Conservation (phyloP, 2,888 invertebrate genomes). For the Watsonalla cultraria region DNA sequence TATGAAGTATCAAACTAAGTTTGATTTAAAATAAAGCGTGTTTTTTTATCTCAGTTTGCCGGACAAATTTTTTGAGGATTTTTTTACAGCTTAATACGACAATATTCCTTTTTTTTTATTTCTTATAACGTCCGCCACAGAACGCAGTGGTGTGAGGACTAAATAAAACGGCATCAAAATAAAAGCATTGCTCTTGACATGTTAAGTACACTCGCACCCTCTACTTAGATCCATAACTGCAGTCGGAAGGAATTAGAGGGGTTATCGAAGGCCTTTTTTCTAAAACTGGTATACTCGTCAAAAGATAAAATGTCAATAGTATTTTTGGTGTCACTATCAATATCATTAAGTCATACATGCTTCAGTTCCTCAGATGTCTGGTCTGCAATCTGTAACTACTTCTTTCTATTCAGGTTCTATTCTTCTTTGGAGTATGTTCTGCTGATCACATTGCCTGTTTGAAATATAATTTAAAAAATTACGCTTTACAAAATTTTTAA, state of each 20-base stretch:
- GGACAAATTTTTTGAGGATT: too few relatives aligned
- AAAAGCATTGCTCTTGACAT: too few relatives aligned
- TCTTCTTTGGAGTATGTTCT: constrained; percentile 22
- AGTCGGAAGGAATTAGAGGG: constrained; percentile 22
- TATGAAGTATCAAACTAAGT: constrained; percentile 19
- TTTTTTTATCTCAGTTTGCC: too few relatives aligned
- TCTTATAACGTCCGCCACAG: too few relatives aligned
- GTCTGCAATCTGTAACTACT: constrained; percentile 8
- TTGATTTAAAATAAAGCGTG: too few relatives aligned
- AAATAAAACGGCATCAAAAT: too few relatives aligned
- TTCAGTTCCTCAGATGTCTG: constrained; percentile 20
- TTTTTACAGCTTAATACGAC: too few relatives aligned
- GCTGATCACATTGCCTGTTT: constrained; percentile 16
- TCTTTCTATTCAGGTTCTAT: not conserved
- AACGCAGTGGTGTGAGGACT: too few relatives aligned
- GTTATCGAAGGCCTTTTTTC: constrained; percentile 39
- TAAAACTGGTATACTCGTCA: constrained; percentile 32
- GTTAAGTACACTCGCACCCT: too few relatives aligned
- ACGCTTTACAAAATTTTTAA: not conserved
- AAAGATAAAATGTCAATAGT: constrained; percentile 24
- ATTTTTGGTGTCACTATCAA: constrained; percentile 42
- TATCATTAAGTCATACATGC: constrained; percentile 29
- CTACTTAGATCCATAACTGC: too few relatives aligned
- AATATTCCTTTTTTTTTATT: too few relatives aligned
- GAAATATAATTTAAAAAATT: constrained; percentile 1